Base-by-base conservation (phyloP, 1,140 invertebrate species). In the Ephestia elutella region DNA sequence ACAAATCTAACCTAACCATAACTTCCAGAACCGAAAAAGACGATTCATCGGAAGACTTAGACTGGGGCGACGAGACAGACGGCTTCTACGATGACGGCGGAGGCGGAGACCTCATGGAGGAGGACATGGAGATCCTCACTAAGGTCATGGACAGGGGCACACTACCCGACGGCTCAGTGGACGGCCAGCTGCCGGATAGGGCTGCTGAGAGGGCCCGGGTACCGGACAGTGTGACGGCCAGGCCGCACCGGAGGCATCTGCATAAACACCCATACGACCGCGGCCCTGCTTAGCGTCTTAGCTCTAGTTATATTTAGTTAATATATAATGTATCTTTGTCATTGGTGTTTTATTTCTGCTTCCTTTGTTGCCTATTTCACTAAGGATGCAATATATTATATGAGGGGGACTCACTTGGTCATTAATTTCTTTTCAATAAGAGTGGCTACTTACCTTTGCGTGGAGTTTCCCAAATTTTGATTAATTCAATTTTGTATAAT, bases 191-290 rank as follows among this genome's bases (percentile, higher is more conserved):
- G 13, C 32, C 8, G 32, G 38, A 44, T 5, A n/a, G 15, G 38
- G 38, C 15, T n/a, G 38, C 38, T 13, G 38, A n/a, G n/a, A 44
- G 13, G 11, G 25, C 3, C 25, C 25, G 25, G 8, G 32, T 60
- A 2, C 64, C 69, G 54, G 71, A 73, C 38, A 75, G 70, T 44
- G 55, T 63, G 4, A 68, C 68, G 3, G 65, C 62, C 20, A 59
- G 77, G 20, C 63, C 70, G 9, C 82, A 86, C 56, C 86, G 80
- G 59, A 82, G 86, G 77, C 86, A 89, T 86, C 86, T 84, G 9
- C 82, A 86, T 68, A 89, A 89, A 84, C 84, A 89, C 56, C 86
- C 86, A 13, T 88, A 85, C 65, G 86, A 88, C 63, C 70, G 86
- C 13, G 86, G 86, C 38, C 86, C 86, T 51, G 65, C 25, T 17